These are phyloP conservation scores for Epinotia ramella DNA, from an alignment of 2,888 invertebrate species.

Conservation along the genomic window DNA sequence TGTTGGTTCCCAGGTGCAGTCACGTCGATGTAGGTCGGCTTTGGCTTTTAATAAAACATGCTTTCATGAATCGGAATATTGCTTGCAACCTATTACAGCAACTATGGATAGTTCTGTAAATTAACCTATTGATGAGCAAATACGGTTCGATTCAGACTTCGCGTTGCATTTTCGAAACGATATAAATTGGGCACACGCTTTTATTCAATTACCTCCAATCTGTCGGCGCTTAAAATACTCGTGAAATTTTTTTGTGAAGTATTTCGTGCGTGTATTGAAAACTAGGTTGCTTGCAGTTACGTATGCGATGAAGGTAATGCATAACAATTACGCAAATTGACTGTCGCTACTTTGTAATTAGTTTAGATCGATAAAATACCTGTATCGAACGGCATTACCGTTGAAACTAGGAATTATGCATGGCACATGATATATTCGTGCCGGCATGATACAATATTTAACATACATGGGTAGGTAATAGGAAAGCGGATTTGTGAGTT, in stretches of 20 bases:
- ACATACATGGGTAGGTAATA: neutral
- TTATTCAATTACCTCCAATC: slow-evolving; percentile 27
- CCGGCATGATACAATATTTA: slow-evolving; percentile 6
- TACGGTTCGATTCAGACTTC: slow-evolving; percentile 21
- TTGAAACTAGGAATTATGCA: slow-evolving; percentile 15
- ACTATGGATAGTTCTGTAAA: slow-evolving; percentile 8
- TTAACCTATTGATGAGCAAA: slow-evolving; percentile 25
- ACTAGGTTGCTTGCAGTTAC: slow-evolving; percentile 4
- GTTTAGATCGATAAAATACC: slow-evolving; percentile 39
- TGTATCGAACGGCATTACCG: slow-evolving; percentile 13
- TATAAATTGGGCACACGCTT: slow-evolving; percentile 23
- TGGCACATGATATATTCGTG: slow-evolving; percentile 6
- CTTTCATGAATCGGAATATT: slow-evolving; percentile 6
- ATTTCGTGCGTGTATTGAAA: neutral
- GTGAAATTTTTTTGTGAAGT: slow-evolving; percentile 7
- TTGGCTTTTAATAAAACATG: slow-evolving; percentile 21
- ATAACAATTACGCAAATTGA: slow-evolving; percentile 38
- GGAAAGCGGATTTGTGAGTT: no score
- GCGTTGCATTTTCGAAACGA: slow-evolving; percentile 17
- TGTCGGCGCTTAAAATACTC: slow-evolving; percentile 12
- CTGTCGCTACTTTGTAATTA: slow-evolving; percentile 35
- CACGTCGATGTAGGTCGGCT: slow-evolving; percentile 37
- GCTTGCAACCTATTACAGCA: slow-evolving; percentile 3
- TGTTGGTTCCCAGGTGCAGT: slow-evolving; percentile 31
- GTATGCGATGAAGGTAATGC: slow-evolving; percentile 10